Evolutionary conservation across 2,888 invertebrate genomes (phyloP).

Genomic region (Chrysolina haemoptera): DNA sequence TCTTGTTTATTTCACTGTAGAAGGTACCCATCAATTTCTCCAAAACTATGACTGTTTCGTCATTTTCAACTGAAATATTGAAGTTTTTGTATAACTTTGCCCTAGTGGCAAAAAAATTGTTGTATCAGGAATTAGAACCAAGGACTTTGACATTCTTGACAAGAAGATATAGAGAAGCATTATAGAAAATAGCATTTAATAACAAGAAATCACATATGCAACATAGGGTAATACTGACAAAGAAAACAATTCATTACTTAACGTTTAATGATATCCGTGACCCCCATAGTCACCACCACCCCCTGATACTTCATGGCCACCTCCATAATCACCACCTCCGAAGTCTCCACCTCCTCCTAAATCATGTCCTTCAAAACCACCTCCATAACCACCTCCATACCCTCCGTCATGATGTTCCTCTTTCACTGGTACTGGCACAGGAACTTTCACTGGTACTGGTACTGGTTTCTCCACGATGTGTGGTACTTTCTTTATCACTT

Average conservation of each 20-base stretch:
- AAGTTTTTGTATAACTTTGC: no score
- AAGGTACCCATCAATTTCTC: no score
- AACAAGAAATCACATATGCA: slow-evolving; percentile 60
- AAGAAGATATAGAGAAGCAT: neutral
- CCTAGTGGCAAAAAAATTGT: no score
- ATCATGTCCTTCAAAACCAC: slow-evolving; percentile 51
- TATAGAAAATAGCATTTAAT: slow-evolving; percentile 57
- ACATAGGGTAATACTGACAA: slow-evolving; percentile 62
- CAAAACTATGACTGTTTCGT: no score
- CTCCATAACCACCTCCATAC: slow-evolving; percentile 52
- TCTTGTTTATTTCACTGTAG: no score
- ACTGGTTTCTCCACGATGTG: slow-evolving; percentile 73
- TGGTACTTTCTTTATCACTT: slow-evolving; percentile 69
- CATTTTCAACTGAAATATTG: no score
- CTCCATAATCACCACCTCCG: slow-evolving; percentile 46
- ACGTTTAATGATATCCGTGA: slow-evolving; percentile 51
- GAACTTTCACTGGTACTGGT: slow-evolving; percentile 81
- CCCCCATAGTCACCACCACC: slow-evolving; percentile 35
- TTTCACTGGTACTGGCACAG: slow-evolving; percentile 75
- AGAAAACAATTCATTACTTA: slow-evolving; percentile 47
- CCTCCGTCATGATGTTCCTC: slow-evolving; percentile 55
- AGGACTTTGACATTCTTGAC: no score
- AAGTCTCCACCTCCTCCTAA: slow-evolving; percentile 49
- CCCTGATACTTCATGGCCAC: slow-evolving; percentile 45
- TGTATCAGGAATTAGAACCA: no score